Evolutionary conservation across 2,888 invertebrate genomes (phyloP).

Genomic region (Zele albiditarsus): DNA sequence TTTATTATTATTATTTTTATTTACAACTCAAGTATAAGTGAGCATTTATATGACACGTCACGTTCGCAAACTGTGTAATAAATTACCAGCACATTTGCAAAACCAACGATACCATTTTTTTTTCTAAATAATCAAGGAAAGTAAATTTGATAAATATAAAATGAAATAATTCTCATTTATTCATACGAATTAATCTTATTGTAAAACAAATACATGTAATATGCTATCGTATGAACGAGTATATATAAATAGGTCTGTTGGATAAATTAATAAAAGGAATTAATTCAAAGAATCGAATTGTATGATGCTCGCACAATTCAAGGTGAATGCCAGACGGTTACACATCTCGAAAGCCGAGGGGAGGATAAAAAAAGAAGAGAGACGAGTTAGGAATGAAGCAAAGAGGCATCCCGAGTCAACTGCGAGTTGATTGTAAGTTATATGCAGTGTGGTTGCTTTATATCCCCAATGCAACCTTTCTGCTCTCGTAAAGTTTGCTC

Average conservation of each 20-base stretch:
- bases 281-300: slow-evolving; percentile 47
- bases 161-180: neutral
- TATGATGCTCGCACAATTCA: slow-evolving; percentile 52
- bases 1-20: slow-evolving; percentile 10
- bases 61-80: slow-evolving; percentile 45
- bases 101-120: neutral
- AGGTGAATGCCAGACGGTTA: slow-evolving; percentile 56
- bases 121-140: neutral
- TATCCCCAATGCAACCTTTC: slow-evolving; percentile 70
- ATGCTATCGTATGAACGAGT: neutral
- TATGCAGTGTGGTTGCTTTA: slow-evolving; percentile 71
- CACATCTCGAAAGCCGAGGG: slow-evolving; percentile 14
- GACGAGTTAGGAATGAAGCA: slow-evolving; percentile 41
- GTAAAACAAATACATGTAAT: neutral
- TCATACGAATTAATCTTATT: neutral
- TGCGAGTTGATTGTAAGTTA: slow-evolving; percentile 72
- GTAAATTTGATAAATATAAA: neutral
- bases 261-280: neutral
- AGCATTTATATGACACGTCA: slow-evolving; percentile 57
- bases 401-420: slow-evolving; percentile 35
- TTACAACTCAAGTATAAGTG: slow-evolving; percentile 48
- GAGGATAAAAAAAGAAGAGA: slow-evolving; percentile 17
- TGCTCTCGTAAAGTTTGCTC: slow-evolving; percentile 70
- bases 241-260: neutral
- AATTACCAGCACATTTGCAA: slow-evolving; percentile 26